Evolutionary conservation across 2,113 vertebrate genomes (phyloP).

Genomic region (Oreochromis spilurus): DNA sequence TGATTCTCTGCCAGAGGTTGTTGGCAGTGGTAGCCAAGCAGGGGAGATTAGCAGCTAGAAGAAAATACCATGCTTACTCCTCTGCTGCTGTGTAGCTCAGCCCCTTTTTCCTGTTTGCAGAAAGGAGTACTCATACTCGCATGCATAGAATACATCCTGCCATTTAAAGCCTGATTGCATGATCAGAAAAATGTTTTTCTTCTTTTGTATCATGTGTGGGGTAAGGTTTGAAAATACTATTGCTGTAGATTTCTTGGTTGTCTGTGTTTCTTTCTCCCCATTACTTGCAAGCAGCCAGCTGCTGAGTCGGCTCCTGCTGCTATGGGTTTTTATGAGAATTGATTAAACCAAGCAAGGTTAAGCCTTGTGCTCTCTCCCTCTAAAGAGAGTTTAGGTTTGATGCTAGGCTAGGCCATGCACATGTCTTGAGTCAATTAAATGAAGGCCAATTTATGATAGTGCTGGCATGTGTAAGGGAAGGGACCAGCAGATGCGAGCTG

Average conservation of each 20-base stretch:
- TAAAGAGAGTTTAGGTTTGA: not conserved
- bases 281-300: constrained; percentile 3
- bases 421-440: constrained; percentile 49
- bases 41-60: not conserved
- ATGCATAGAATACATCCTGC: not conserved
- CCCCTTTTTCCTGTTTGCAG: not conserved
- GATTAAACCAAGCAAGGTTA: not conserved
- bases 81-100: not conserved
- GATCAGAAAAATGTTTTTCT: not conserved
- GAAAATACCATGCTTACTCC: not conserved
- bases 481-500: not conserved
- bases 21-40: not conserved
- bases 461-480: constrained; percentile 18
- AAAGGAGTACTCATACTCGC: not conserved
- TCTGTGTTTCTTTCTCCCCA: constrained; percentile 1
- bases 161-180: not conserved
- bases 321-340: not conserved
- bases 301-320: constrained; percentile 8
- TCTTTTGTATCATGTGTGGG: not conserved
- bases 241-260: not conserved
- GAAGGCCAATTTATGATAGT: constrained; percentile 54
- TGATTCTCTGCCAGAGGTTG: not conserved
- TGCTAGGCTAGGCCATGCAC: not conserved
- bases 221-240: not conserved
- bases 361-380: not conserved